Conservation (phyloP, 2,888 invertebrate species). For the Agonum fuliginosum region DNA sequence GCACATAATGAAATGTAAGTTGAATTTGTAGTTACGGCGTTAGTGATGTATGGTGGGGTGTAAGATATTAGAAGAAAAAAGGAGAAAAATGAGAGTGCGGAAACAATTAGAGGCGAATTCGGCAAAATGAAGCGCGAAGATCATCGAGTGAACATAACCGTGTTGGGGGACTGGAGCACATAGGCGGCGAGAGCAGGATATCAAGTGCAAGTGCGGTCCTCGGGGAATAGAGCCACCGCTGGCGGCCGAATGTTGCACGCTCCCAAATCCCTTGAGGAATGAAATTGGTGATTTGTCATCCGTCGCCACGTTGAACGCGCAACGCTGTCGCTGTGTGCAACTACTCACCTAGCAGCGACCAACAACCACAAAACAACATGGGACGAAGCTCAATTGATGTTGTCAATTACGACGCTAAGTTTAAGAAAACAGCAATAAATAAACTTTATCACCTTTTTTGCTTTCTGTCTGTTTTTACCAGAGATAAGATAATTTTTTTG, state of each 20-base stretch:
- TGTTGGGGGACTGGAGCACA: constrained; percentile 21
- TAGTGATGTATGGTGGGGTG: too few relatives aligned
- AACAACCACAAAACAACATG: constrained; percentile 28
- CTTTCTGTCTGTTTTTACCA: constrained; percentile 37
- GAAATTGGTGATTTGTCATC: constrained; percentile 65
- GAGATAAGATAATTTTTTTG: constrained; percentile 44
- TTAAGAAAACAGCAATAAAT: constrained; percentile 57
- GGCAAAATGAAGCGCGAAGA: constrained; percentile 56
- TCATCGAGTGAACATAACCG: constrained; percentile 39
- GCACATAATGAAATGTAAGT: too few relatives aligned
- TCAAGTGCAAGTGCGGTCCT: constrained; percentile 49
- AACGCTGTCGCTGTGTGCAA: constrained; percentile 6
- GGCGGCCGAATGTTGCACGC: constrained; percentile 61
- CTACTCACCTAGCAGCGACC: not conserved
- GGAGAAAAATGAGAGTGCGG: constrained; percentile 38
- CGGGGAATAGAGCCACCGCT: constrained; percentile 54
- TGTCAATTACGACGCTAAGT: constrained; percentile 55
- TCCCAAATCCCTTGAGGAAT: constrained; percentile 62
- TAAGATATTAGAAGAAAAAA: constrained; percentile 1
- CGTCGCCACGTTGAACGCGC: constrained; percentile 55
- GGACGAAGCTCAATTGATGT: constrained; percentile 45
- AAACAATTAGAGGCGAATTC: constrained; percentile 56
- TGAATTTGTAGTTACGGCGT: too few relatives aligned
- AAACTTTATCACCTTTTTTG: constrained; percentile 48
- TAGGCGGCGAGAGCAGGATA: constrained; percentile 22